phyloP scores from a whole-genome alignment of 2,113 vertebrate species.

The Hippolais icterina region DNA sequence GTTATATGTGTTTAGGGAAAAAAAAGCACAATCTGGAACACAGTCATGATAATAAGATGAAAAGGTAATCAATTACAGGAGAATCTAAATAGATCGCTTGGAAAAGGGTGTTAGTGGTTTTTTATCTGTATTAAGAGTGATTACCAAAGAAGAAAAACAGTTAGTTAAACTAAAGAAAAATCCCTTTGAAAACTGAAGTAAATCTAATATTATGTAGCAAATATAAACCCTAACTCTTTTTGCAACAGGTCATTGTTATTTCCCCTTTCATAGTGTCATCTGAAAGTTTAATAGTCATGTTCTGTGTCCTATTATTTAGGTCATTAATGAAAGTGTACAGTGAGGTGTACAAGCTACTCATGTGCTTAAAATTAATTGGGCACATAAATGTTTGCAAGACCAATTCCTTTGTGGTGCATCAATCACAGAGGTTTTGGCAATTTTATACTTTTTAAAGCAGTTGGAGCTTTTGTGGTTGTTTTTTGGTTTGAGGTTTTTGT shows the following conservation, averaged over 20 bases:
- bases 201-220: background rate
- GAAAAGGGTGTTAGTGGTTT: background rate
- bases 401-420: slow-evolving; percentile 4
- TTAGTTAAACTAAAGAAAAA: background rate
- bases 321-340: slow-evolving; percentile 35
- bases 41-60: background rate
- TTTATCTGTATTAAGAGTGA: background rate
- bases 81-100: background rate
- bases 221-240: background rate
- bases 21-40: background rate
- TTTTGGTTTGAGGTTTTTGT: background rate
- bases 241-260: background rate
- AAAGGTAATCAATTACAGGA: background rate
- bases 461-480: background rate
- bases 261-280: background rate
- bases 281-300: background rate
- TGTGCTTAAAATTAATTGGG: slow-evolving; percentile 13
- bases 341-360: background rate
- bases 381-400: slow-evolving; percentile 20
- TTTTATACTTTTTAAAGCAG: background rate
- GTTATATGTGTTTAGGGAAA: background rate
- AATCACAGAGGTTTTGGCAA: slow-evolving; percentile 9
- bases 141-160: background rate
- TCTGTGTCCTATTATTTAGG: slow-evolving; percentile 4
- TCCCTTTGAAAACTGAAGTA: background rate